A percentile compares a stretch with the other conserved stretches of the same genome.
Conservation (phyloP, 2,113 vertebrate species). For the Macquaria ambigua region DNA sequence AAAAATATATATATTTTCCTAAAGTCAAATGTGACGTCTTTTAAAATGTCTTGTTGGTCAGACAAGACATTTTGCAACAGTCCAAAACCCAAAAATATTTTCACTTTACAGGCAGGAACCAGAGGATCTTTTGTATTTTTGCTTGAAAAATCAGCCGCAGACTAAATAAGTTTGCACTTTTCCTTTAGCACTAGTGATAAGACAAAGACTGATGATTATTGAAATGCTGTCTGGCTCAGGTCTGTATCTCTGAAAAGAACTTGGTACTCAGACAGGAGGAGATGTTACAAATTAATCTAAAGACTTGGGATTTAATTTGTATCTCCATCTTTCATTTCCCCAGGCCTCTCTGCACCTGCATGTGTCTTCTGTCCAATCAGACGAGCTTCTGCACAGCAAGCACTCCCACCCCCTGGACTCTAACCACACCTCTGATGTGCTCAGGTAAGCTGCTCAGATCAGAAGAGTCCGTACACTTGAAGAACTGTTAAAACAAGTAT, state of each 20-base stretch:
- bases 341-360: constrained; percentile 98
- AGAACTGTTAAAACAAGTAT: neutral
- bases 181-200: no score
- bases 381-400: constrained; percentile 99
- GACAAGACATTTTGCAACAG: neutral
- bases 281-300: neutral
- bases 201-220: neutral
- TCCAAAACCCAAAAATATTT: neutral
- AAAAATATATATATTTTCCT: no score
- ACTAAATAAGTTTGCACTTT: no score
- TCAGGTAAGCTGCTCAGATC: constrained; percentile 87
- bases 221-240: neutral
- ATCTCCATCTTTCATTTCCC: neutral
- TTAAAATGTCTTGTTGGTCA: neutral
- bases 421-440: constrained; percentile 99
- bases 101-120: neutral
- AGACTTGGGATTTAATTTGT: neutral
- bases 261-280: neutral
- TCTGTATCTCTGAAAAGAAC: neutral
- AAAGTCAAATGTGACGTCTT: neutral
- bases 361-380: constrained; percentile 99
- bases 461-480: neutral
- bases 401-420: constrained; percentile 99
- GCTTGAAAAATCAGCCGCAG: no score
- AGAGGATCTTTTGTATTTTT: neutral